These are phyloP conservation scores for Sorex araneus DNA, from an alignment of 2,113 vertebrate genomes.

Conservation along the genomic window DNA sequence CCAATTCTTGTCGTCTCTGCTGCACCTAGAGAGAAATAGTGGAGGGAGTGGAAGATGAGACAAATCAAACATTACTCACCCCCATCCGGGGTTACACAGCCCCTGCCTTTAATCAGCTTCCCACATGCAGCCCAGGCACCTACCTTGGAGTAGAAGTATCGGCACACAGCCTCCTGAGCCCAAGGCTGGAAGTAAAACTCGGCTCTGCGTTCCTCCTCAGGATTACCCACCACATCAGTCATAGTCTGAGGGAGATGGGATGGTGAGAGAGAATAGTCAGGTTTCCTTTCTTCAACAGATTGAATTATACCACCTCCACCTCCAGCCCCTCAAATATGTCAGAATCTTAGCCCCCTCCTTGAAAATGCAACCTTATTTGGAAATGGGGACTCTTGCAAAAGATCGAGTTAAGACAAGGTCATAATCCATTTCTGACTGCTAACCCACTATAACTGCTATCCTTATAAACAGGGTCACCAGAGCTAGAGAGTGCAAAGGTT, in stretches of 20 bases:
- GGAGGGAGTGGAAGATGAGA: slow-evolving; percentile 34
- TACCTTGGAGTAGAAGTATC: slow-evolving; percentile 99
- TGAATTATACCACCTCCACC: neutral
- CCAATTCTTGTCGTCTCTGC: slow-evolving; percentile 97
- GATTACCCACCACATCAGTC: slow-evolving; percentile 99
- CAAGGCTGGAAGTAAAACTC: slow-evolving; percentile 99
- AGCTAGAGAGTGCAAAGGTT: neutral
- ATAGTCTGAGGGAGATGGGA: slow-evolving; percentile 92
- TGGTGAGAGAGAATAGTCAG: neutral
- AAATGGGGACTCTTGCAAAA: slow-evolving; percentile 53
- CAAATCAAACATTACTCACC: neutral
- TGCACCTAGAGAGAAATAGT: slow-evolving; percentile 92
- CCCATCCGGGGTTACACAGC: neutral
- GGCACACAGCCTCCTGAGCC: slow-evolving; percentile 98
- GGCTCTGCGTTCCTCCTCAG: slow-evolving; percentile 97
- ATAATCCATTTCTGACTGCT: too few relatives aligned
- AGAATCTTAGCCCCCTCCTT: slow-evolving; percentile 13
- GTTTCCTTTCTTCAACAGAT: neutral
- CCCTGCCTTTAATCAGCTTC: neutral
- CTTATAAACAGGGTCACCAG: slow-evolving; percentile 27
- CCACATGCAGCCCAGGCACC: neutral
- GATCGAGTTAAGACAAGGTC: slow-evolving; percentile 30
- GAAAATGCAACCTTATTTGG: slow-evolving; percentile 37
- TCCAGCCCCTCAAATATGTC: neutral
- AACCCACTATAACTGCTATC: neutral